Evolutionary conservation across 2,113 vertebrate species (phyloP).

Genomic region (Pelusios castaneus): DNA sequence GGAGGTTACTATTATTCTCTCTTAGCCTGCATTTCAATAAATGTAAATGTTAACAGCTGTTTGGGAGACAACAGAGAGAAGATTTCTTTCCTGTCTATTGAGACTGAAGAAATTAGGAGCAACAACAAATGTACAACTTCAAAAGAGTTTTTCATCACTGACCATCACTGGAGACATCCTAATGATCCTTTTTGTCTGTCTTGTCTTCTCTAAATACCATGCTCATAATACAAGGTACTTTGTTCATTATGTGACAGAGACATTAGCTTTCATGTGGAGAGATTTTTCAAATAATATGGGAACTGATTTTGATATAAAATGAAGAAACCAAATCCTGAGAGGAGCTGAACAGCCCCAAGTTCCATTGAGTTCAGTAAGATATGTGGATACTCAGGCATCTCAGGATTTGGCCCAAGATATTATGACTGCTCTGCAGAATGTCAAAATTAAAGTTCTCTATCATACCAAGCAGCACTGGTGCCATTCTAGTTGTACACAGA

Average conservation of each 20-base stretch:
- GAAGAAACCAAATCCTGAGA: neutral
- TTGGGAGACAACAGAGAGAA: conserved; percentile 58
- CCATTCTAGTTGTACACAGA: neutral
- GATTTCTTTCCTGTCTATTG: conserved; percentile 52
- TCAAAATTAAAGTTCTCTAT: neutral
- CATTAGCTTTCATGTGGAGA: neutral
- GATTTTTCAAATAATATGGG: neutral
- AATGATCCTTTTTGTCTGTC: conserved; percentile 40
- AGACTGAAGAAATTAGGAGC: conserved; percentile 60
- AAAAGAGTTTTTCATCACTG: conserved; percentile 54
- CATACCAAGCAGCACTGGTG: neutral
- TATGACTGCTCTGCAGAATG: neutral
- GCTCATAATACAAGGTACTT: conserved; percentile 48
- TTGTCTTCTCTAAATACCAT: conserved; percentile 60
- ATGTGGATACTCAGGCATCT: neutral
- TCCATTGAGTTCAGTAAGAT: neutral
- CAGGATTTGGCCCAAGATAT: neutral
- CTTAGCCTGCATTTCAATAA: conserved; percentile 24
- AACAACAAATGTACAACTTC: conserved; percentile 40
- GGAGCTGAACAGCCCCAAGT: neutral
- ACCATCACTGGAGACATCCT: conserved; percentile 24
- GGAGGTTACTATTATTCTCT: conserved; percentile 12
- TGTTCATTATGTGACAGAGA: conserved; percentile 27
- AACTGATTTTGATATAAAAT: conserved; percentile 3
- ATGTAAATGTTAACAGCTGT: conserved; percentile 61